Base-by-base conservation (phyloP, 2,797 vertebrate genomes). In the Myotis myotis region DNA sequence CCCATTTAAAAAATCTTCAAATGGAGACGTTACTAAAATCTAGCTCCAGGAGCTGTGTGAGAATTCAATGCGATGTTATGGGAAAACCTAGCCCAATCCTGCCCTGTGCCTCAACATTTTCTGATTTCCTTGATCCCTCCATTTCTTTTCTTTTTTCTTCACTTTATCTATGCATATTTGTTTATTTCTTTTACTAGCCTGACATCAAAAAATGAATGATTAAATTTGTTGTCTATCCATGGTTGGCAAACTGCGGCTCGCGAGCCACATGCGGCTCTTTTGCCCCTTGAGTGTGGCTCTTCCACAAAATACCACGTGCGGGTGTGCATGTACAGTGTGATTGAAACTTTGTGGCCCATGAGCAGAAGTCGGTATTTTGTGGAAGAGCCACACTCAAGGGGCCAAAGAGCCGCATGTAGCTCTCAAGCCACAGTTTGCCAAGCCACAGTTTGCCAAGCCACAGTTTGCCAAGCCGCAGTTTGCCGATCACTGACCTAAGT, bases 51-150 rank as follows among this genome's bases (percentile, higher is more conserved):
- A 78, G 3, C 3, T 76, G 4, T 36, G 28, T 28, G 6, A 91
- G 30, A 7, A 44, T 55, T 79, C 13, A 6, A 1, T 1, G 41
- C n/a, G 1, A 25, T 47, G 1, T 6, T 78, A 23, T 0, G 2
- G 22, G 15, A 79, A 74, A 20, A 15, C 5, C 15, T 30, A 20
- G 1, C 30, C 33, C 8, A 41, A 15, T 44, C 15, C 15, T 25
- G 25, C 6, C 36, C 8, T 76, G 12, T 66, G 19, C 91, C n/a
- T 80, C 33, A 79, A 25, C 1, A 19, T 86, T 17, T 23, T 33
- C 25, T 51, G 57, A 1, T 20, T 75, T 71, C 8, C 30, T 72
- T 28, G 0, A 3, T 53, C 3, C 16, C 3, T 33, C 64, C 15
- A 25, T 68, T 4, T 62, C 72, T 49, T 41, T 66, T 72, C 20